Base-by-base conservation (phyloP, 1,140 invertebrate species). In the Mactra quadrangularis region DNA sequence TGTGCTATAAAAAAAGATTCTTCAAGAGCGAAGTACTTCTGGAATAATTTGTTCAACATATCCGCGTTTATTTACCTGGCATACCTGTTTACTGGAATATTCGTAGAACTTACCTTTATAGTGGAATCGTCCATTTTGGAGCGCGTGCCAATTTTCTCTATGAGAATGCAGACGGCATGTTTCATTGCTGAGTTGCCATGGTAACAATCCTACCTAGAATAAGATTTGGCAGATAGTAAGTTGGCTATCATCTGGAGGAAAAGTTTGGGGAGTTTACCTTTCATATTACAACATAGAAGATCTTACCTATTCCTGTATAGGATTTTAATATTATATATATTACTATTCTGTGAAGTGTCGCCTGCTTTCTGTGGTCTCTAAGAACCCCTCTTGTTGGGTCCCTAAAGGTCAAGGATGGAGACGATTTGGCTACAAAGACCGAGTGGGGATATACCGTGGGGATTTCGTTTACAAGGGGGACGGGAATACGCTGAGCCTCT, bases 401-500 rank as follows among this genome's bases (percentile, higher is more conserved):
- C 25, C n/a, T n/a, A n/a, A 41, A 57, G 55, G 60, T 38, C 60
- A 83, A 47, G n/a, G 29, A 90, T 91, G 89, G 90, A 91, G 84
- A 91, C 90, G 13, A 89, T 92, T 47, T 91, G 90, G 91, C 85
- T 93, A 53, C 90, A 92, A 77, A 70, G 91, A 66, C 86, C 89
- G 2, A 87, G 85, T 64, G 60, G 71, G 19, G 87, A 91, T 33
- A 91, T 95, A 87, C 96, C 96, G 85, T 98, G 97, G 97, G 97
- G 97, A 76, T 97, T 98, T 90, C 95, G 97, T 86, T 95, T 98
- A 70, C 96, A 97, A 81, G 97, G 97, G 87, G 98, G 97, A 83
- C 94, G 95, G 77, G 97, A 99, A 95, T 95, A 97, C 89, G 95
- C 95, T 87, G 96, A 96, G 19, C 97, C 97, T 64, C 95, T 99